A percentile compares a stretch with the other conserved stretches of the same genome.
These are phyloP conservation scores for Pollenia labialis DNA, from an alignment of 2,888 invertebrate genomes.

Conservation along the genomic window DNA sequence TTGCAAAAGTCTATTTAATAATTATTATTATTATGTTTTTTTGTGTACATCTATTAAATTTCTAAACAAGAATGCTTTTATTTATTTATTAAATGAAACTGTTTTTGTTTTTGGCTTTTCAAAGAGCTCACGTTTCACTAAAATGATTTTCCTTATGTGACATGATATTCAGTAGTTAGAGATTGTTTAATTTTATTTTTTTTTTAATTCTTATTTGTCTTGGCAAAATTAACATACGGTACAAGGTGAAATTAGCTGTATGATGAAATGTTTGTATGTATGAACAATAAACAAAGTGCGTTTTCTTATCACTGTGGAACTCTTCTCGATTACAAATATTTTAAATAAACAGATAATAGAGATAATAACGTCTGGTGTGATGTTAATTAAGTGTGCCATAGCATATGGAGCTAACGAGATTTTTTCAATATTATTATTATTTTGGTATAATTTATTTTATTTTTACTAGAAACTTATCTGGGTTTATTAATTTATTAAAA, in stretches of 20 bases:
- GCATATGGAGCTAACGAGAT: neutral
- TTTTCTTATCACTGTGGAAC: constrained; percentile 35
- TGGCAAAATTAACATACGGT: neutral
- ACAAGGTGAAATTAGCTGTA: constrained; percentile 23
- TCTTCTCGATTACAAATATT: neutral
- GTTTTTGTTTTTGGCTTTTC: neutral
- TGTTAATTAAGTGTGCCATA: neutral
- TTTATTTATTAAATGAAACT: neutral
- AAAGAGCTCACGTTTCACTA: neutral
- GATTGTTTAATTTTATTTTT: neutral
- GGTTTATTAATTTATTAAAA: too few species aligned
- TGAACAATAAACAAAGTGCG: neutral
- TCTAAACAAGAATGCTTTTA: neutral
- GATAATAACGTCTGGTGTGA: constrained; percentile 26
- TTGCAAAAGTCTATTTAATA: too few species aligned
- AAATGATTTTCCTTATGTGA: neutral
- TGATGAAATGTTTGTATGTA: too few species aligned
- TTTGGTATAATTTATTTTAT: neutral
- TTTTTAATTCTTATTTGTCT: neutral
- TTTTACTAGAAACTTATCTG: too few species aligned
- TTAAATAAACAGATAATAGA: neutral
- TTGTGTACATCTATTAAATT: neutral
- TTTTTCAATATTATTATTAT: neutral
- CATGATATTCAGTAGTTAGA: neutral
- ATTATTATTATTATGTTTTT: too few species aligned